Conservation (phyloP, 2,797 vertebrate species). For the Fratercula arctica region DNA sequence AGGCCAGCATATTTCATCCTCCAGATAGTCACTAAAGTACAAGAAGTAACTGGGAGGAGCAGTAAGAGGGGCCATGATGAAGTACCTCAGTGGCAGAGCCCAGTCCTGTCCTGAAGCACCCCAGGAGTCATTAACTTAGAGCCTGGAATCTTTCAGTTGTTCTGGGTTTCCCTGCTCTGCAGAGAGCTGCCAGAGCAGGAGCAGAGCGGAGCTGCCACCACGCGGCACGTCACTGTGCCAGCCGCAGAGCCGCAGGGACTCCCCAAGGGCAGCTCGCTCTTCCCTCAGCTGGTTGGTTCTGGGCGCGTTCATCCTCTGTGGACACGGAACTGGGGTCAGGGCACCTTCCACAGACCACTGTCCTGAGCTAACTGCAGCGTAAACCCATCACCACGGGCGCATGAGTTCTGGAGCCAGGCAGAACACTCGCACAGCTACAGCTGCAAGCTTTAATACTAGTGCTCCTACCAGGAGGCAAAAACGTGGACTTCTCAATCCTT, state of each 20-base stretch:
- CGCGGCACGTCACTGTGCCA: not conserved
- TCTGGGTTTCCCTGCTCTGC: not conserved
- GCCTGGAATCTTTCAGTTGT: not conserved
- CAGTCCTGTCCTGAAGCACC: not conserved
- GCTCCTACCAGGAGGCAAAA: not conserved
- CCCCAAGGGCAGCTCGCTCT: not conserved
- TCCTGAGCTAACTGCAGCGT: not conserved
- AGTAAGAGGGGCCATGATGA: not conserved
- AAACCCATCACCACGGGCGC: not conserved
- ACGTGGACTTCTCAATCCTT: not conserved
- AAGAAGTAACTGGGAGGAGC: not conserved
- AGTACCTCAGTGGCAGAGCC: not conserved
- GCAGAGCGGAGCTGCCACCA: not conserved
- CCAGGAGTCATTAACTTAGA: not conserved
- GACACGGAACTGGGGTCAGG: not conserved
- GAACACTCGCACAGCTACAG: not conserved
- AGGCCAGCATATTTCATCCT: not conserved
- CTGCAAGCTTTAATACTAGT: not conserved
- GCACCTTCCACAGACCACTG: not conserved
- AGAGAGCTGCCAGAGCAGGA: not conserved
- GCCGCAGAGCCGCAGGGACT: not conserved
- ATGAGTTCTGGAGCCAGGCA: not conserved
- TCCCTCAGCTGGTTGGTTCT: not conserved
- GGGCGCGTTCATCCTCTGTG: fast-evolving
- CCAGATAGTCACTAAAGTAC: not conserved